Evolutionary conservation across 2,113 vertebrate species (phyloP).

Genomic region (Gila orcuttii): DNA sequence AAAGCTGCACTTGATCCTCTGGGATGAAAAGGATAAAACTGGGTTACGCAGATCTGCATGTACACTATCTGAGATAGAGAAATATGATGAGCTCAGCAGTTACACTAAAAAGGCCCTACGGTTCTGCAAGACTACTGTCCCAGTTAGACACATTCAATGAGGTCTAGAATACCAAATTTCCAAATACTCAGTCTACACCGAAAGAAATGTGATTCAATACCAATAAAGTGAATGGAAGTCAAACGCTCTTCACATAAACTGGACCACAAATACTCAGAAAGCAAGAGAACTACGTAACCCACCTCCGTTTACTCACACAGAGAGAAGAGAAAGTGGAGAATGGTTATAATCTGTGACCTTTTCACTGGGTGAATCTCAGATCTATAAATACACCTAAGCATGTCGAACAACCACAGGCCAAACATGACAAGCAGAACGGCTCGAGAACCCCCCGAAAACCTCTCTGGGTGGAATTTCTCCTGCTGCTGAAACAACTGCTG

Average conservation of each 20-base stretch:
- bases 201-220: neutral
- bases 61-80: neutral
- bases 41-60: neutral
- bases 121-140: neutral
- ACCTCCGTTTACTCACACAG: neutral
- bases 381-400: constrained; percentile 41
- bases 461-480: constrained; percentile 17
- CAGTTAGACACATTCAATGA: neutral
- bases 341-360: constrained; percentile 40
- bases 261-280: constrained; percentile 22
- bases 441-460: neutral
- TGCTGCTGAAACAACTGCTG: constrained; percentile 14
- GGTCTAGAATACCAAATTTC: neutral
- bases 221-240: neutral
- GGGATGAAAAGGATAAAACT: neutral
- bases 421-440: neutral
- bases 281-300: neutral
- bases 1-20: neutral
- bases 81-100: neutral
- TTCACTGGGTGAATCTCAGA: neutral
- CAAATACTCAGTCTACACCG: neutral
- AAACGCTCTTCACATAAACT: constrained; percentile 9
- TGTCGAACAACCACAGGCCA: neutral
- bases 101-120: neutral
- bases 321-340: constrained; percentile 17